phyloP scores from a whole-genome alignment of 2,888 invertebrate genomes.

The Hetaerina titia region DNA sequence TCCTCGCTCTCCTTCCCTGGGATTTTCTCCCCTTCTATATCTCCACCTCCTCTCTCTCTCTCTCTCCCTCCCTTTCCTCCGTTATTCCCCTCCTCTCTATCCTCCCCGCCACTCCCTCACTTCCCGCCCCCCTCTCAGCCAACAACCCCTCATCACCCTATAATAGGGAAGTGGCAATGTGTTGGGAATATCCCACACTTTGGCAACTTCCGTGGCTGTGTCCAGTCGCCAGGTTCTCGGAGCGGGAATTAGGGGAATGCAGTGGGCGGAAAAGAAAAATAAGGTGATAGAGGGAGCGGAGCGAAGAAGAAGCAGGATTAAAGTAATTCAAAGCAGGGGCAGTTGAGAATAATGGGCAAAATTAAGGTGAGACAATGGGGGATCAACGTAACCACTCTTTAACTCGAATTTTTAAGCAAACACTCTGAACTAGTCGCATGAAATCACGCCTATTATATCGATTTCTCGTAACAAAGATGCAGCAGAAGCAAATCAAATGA shows the following conservation, averaged over 20 bases:
- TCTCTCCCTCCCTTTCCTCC: not conserved
- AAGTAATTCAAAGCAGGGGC: not conserved
- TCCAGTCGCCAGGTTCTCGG: not conserved
- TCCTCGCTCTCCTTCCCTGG: not conserved
- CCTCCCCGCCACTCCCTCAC: not conserved
- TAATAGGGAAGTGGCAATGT: slow-evolving; percentile 20
- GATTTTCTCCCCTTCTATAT: not conserved
- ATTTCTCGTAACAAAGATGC: no score
- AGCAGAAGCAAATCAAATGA: no score
- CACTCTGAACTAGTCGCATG: no score
- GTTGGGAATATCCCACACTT: slow-evolving; percentile 25
- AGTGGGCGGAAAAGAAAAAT: not conserved
- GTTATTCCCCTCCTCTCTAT: not conserved
- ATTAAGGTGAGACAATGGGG: not conserved
- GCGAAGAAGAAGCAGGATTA: not conserved
- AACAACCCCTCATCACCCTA: not conserved
- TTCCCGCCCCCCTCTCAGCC: not conserved
- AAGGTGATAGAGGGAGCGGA: not conserved
- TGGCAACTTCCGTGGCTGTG: not conserved
- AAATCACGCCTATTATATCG: no score
- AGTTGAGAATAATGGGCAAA: not conserved
- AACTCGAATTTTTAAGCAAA: no score
- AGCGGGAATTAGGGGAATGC: not conserved
- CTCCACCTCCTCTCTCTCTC: not conserved
- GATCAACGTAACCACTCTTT: no score